Conservation (phyloP, 1,140 invertebrate species). For the Aradophagus sp. region DNA sequence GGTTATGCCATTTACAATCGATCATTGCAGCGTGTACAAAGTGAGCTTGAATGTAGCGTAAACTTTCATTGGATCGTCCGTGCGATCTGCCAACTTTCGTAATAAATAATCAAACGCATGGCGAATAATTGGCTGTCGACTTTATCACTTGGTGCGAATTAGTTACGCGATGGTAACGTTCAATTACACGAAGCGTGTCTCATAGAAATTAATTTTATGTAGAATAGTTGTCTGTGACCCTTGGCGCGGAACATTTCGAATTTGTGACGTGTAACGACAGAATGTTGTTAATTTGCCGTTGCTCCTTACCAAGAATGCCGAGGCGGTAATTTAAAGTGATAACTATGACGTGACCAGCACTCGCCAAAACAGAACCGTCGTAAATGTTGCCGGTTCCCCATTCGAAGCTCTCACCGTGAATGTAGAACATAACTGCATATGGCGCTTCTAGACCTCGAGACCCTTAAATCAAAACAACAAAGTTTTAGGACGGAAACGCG, state of each 20-base stretch:
- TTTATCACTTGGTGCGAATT: conserved; percentile 28
- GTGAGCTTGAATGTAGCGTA: conserved; percentile 17
- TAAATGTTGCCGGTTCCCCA: conserved; percentile 90
- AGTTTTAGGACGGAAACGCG: conserved; percentile 22
- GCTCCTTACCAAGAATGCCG: conserved; percentile 85
- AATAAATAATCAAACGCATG: conserved; percentile 33
- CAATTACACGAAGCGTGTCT: conserved; percentile 33
- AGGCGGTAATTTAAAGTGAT: conserved; percentile 93
- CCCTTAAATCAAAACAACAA: conserved; percentile 72
- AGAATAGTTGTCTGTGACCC: conserved; percentile 34
- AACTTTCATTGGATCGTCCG: conserved; percentile 16
- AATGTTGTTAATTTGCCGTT: conserved; percentile 36
- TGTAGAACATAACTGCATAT: conserved; percentile 87
- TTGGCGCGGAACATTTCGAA: conserved; percentile 29
- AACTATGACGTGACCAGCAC: conserved; percentile 90
- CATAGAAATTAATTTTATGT: conserved; percentile 43
- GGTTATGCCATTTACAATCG: conserved; percentile 2
- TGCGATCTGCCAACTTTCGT: conserved; percentile 4
- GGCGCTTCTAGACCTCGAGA: conserved; percentile 84
- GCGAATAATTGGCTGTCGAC: conserved; percentile 30
- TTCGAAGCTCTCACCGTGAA: conserved; percentile 90
- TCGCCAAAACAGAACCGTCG: conserved; percentile 90
- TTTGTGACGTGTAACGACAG: conserved; percentile 44
- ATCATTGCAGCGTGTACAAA: conserved; percentile 17
- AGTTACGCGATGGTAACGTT: conserved; percentile 26